These are phyloP conservation scores for Terrapene triunguis DNA, from an alignment of 2,113 vertebrate genomes.

Conservation along the genomic window DNA sequence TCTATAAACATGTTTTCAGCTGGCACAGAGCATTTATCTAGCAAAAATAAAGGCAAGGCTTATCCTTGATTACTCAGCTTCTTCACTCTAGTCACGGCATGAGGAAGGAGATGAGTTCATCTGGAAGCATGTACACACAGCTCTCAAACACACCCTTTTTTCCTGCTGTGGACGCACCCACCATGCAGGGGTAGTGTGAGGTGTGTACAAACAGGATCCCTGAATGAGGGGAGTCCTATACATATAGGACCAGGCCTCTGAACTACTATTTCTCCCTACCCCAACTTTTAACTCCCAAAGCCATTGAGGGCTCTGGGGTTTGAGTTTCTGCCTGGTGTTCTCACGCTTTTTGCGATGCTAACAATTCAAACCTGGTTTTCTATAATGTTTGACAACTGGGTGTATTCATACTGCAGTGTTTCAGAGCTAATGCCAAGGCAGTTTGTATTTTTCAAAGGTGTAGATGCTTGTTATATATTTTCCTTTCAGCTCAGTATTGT, in stretches of 20 bases:
- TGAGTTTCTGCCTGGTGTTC: not conserved
- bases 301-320: not conserved
- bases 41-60: not conserved
- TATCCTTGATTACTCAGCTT: not conserved
- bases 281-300: not conserved
- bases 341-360: not conserved
- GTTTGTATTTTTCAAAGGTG: not conserved
- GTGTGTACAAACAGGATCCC: not conserved
- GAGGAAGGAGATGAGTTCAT: slow-evolving; percentile 21
- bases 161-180: not conserved
- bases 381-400: not conserved
- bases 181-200: not conserved
- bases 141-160: not conserved
- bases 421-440: not conserved
- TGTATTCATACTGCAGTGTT: accelerated
- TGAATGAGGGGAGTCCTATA: not conserved
- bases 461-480: accelerated
- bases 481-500: not conserved
- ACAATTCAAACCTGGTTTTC: not conserved
- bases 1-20: not conserved
- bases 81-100: slow-evolving; percentile 28
- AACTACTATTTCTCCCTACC: too few species aligned
- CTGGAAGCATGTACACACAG: not conserved
- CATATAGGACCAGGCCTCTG: not conserved
- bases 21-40: not conserved